Percentiles rank a stretch among this genome's conserved stretches.
phyloP scores from a whole-genome alignment of 2,888 invertebrate genomes.

The Osmoderma eremita region DNA sequence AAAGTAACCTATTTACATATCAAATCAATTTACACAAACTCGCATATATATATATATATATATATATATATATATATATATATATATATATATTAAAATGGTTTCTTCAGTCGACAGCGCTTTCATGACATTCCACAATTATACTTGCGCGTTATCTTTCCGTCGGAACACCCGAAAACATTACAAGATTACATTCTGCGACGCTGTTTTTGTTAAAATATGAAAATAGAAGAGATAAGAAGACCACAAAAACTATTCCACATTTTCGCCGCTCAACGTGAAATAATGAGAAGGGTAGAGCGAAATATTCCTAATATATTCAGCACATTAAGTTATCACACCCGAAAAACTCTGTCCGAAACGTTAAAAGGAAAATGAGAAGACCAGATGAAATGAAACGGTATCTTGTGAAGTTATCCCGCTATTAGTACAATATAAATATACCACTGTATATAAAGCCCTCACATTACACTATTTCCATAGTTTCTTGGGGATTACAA shows the following conservation, averaged over 20 bases:
- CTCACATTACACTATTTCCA: too few relatives aligned
- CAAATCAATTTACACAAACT: constrained; percentile 22
- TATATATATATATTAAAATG: background rate
- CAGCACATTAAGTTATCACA: constrained; percentile 29
- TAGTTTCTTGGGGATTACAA: too few relatives aligned
- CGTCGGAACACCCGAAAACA: constrained; percentile 17
- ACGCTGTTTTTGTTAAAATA: constrained; percentile 17
- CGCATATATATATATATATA: background rate
- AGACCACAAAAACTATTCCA: constrained; percentile 22
- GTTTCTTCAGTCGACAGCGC: constrained; percentile 6
- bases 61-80: too few relatives aligned
- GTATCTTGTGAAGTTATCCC: too few relatives aligned
- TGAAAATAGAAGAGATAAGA: constrained; percentile 20
- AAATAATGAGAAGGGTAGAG: constrained; percentile 28
- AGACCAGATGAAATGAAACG: constrained; percentile 25
- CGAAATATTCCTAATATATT: constrained; percentile 30
- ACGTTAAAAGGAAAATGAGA: constrained; percentile 19
- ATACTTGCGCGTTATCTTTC: constrained; percentile 7
- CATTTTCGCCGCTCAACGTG: constrained; percentile 26
- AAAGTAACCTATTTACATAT: constrained; percentile 12
- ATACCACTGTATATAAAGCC: too few relatives aligned
- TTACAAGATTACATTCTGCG: constrained; percentile 13
- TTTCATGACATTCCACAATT: constrained; percentile 16
- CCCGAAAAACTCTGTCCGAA: background rate
- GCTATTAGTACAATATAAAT: too few relatives aligned